These are phyloP conservation scores for Macrophya alboannulata DNA, from an alignment of 2,888 invertebrate genomes.

Conservation along the genomic window DNA sequence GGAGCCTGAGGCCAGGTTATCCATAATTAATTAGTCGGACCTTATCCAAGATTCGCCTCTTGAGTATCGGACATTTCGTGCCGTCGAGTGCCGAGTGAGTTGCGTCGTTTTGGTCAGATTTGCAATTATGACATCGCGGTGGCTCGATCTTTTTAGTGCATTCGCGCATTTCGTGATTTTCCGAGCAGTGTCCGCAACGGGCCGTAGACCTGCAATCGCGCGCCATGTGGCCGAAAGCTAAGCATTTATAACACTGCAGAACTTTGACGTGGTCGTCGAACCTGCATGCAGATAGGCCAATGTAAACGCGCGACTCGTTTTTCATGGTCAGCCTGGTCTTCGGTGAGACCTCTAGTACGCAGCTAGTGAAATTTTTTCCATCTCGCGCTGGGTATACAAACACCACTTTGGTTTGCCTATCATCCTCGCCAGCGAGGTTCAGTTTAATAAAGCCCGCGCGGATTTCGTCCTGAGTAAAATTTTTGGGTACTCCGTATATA, in stretches of 20 bases:
- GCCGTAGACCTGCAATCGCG: slow-evolving; percentile 39
- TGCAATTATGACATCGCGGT: not conserved
- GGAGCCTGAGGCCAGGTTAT: not conserved
- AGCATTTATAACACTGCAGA: slow-evolving; percentile 59
- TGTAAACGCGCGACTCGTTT: not conserved
- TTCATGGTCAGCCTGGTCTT: not conserved
- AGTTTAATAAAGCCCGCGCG: not conserved
- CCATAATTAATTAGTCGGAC: slow-evolving; percentile 15
- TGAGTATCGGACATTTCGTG: not conserved
- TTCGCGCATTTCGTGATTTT: not conserved
- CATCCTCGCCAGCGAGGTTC: not conserved
- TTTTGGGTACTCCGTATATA: not conserved
- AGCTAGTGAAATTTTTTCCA: not conserved
- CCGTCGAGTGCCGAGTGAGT: not conserved
- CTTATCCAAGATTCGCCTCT: not conserved
- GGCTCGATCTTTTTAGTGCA: not conserved
- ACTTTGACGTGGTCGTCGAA: slow-evolving; percentile 57
- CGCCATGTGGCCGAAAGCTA: slow-evolving; percentile 56
- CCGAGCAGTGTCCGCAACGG: not conserved
- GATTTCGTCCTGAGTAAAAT: not conserved
- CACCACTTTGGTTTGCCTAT: not conserved
- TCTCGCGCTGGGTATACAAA: not conserved
- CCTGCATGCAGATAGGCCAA: slow-evolving; percentile 19
- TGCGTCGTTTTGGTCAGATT: not conserved
- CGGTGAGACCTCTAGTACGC: not conserved